phyloP scores from a whole-genome alignment of 2,113 vertebrate genomes.

The Nesospiza acunhae region DNA sequence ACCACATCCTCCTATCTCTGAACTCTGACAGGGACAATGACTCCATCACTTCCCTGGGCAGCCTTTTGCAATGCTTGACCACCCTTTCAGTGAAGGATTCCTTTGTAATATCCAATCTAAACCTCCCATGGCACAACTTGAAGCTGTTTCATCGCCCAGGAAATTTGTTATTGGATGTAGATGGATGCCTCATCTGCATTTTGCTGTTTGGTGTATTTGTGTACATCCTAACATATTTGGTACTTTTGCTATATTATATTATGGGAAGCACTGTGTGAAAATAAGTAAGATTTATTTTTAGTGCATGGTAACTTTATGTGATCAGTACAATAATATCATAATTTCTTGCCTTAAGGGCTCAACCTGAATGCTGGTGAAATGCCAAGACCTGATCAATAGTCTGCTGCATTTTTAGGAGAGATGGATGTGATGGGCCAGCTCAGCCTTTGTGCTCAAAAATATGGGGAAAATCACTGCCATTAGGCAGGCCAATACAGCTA shows the following conservation, averaged over 20 bases:
- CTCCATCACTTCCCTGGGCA: not conserved
- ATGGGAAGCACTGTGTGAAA: not conserved
- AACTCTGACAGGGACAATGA: not conserved
- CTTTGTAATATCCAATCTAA: not conserved
- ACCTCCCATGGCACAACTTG: not conserved
- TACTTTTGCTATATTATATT: not conserved
- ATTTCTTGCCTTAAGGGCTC: not conserved
- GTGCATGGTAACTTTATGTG: not conserved
- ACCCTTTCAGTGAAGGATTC: not conserved
- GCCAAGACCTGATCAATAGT: not conserved
- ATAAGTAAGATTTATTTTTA: not conserved
- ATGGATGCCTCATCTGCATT: not conserved
- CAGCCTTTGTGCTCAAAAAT: not conserved
- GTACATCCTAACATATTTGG: not conserved
- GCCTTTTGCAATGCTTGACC: not conserved
- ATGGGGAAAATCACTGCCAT: not conserved
- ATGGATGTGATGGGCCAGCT: not conserved
- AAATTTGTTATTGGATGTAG: not conserved
- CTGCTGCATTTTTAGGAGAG: not conserved
- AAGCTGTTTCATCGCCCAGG: not conserved
- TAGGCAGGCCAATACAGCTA: not conserved
- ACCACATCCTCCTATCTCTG: not conserved
- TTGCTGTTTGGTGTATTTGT: not conserved
- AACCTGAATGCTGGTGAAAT: not conserved
- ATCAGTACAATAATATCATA: not conserved